A percentile compares a stretch with the other conserved stretches of the same genome.
These are phyloP conservation scores for Chaetodon trifasciatus DNA, from an alignment of 2,797 vertebrate genomes.

Conservation along the genomic window DNA sequence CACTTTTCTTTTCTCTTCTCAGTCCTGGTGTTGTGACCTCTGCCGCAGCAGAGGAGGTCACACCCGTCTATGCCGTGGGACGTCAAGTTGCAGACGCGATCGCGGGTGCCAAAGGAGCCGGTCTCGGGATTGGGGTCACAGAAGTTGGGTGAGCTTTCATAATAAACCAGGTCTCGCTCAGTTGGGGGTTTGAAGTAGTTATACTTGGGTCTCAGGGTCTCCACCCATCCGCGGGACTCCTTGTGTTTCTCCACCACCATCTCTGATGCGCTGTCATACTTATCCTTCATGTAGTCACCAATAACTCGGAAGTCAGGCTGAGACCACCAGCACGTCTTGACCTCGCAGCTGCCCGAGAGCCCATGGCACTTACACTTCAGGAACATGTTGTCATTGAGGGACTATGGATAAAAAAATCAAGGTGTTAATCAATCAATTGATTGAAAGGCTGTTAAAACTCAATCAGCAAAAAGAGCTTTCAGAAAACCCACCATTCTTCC, in stretches of 20 bases:
- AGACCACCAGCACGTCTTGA: slow-evolving; percentile 99
- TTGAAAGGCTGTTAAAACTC: neutral
- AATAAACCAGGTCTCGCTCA: slow-evolving; percentile 96
- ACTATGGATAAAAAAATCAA: slow-evolving; percentile 81
- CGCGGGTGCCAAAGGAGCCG: slow-evolving; percentile 95
- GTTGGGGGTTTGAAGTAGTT: slow-evolving; percentile 97
- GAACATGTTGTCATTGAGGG: slow-evolving; percentile 95
- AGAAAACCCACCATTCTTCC: slow-evolving; percentile 89
- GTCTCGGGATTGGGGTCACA: slow-evolving; percentile 96
- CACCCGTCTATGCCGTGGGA: slow-evolving; percentile 98
- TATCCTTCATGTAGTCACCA: slow-evolving; percentile 98
- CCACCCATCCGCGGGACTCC: slow-evolving; percentile 98
- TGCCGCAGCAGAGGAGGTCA: slow-evolving; percentile 96
- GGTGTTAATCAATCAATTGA: slow-evolving; percentile 9
- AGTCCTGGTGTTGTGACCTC: slow-evolving; percentile 96
- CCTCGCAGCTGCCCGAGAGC: slow-evolving; percentile 97
- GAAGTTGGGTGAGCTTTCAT: slow-evolving; percentile 97
- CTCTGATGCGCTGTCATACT: slow-evolving; percentile 98
- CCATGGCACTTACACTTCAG: slow-evolving; percentile 99
- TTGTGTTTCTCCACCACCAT: slow-evolving; percentile 98
- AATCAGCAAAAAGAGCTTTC: neutral
- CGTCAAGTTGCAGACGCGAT: slow-evolving; percentile 94
- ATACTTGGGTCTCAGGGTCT: slow-evolving; percentile 95
- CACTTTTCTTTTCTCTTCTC: slow-evolving; percentile 97
- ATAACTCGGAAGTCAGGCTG: slow-evolving; percentile 96